phyloP scores from a whole-genome alignment of 2,113 vertebrate species.

The Accipiter virgatus region DNA sequence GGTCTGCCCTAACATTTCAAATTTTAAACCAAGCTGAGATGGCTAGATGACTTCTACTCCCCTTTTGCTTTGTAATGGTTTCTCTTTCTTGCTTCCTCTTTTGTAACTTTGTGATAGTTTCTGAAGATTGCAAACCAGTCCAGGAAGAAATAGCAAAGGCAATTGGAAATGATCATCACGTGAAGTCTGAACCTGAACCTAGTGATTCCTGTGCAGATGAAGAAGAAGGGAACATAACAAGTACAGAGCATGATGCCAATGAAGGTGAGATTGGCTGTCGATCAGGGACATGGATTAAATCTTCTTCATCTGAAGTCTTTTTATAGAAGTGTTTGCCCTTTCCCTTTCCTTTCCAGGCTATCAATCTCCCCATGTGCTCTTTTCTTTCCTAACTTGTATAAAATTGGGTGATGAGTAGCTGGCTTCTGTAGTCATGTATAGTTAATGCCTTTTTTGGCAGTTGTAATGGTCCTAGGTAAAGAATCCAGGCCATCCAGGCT shows the following conservation, averaged over 20 bases:
- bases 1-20: neutral
- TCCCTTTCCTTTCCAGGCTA: neutral
- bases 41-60: neutral
- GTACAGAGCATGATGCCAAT: neutral
- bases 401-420: neutral
- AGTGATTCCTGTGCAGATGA: conserved; percentile 72
- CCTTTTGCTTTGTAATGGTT: neutral
- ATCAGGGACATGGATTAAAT: neutral
- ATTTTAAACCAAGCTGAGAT: neutral
- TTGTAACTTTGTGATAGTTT: conserved; percentile 38
- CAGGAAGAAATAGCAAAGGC: conserved; percentile 78
- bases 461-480: neutral
- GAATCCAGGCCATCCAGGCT: neutral
- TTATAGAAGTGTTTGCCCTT: neutral
- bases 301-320: neutral
- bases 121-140: conserved; percentile 75
- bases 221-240: conserved; percentile 51
- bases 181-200: conserved; percentile 70
- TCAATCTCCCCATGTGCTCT: neutral
- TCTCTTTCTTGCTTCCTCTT: neutral
- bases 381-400: neutral
- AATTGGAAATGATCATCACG: conserved; percentile 39
- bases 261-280: conserved; percentile 45
- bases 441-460: neutral
- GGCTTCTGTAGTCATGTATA: neutral